phyloP scores from a whole-genome alignment of 2,797 vertebrate genomes.

The Pristis pectinata region DNA sequence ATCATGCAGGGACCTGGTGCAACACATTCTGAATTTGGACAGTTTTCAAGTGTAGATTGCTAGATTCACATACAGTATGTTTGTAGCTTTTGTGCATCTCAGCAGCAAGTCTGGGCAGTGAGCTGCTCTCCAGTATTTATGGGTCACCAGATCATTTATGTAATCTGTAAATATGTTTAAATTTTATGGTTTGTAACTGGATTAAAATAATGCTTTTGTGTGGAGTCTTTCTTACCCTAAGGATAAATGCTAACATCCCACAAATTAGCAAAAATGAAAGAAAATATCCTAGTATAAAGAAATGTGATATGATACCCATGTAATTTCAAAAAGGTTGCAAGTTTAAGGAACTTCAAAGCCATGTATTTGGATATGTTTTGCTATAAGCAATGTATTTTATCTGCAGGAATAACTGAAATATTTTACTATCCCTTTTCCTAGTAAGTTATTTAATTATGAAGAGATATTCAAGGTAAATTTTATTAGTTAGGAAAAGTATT shows the following conservation, averaged over 20 bases:
- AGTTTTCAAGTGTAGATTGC: too few species aligned
- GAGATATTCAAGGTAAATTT: neutral
- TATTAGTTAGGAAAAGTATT: neutral
- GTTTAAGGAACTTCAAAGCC: neutral
- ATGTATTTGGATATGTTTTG: neutral
- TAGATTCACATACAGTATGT: too few species aligned
- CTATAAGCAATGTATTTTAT: neutral
- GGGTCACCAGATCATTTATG: neutral
- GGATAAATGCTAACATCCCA: neutral
- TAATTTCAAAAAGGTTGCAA: neutral
- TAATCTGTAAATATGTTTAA: constrained; percentile 4
- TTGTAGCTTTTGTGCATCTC: too few species aligned
- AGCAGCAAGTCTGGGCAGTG: too few species aligned
- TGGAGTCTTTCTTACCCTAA: neutral
- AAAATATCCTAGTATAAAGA: neutral
- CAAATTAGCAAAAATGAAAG: neutral
- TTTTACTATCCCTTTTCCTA: neutral
- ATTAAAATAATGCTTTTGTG: neutral
- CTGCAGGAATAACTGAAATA: neutral
- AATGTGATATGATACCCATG: neutral
- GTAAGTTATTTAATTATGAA: neutral
- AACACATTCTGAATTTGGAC: too few species aligned
- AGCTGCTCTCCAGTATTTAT: too few species aligned
- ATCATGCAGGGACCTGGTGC: too few species aligned
- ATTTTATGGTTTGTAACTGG: neutral